Conservation (phyloP, 2,797 vertebrate genomes). For the Helostoma temminkii region DNA sequence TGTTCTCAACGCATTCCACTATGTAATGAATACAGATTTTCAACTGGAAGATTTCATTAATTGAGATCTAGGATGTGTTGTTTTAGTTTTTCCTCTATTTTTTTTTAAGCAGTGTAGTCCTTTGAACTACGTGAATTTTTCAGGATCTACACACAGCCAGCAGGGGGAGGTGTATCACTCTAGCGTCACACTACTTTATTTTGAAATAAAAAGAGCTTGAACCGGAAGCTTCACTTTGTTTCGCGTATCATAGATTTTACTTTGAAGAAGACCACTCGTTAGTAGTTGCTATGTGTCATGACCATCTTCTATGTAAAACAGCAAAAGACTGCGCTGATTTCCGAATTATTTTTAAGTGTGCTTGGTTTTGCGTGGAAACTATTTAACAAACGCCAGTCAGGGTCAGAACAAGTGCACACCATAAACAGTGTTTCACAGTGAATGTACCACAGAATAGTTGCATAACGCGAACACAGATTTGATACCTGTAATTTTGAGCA, state of each 20-base stretch:
- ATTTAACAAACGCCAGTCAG: not conserved
- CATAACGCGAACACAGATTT: accelerated
- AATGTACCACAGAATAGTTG: too few relatives aligned
- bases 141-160: not conserved
- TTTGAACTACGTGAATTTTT: not conserved
- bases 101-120: too few relatives aligned
- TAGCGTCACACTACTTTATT: not conserved
- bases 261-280: not conserved
- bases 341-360: not conserved
- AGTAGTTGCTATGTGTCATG: not conserved
- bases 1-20: too few relatives aligned
- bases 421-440: not conserved
- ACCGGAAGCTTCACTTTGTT: slow-evolving; percentile 49
- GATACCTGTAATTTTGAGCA: not conserved
- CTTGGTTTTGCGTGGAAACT: not conserved
- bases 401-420: not conserved
- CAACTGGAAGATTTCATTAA: too few relatives aligned
- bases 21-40: too few relatives aligned
- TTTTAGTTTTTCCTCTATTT: too few relatives aligned
- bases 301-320: not conserved
- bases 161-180: not conserved
- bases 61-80: too few relatives aligned
- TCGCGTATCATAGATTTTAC: slow-evolving; percentile 41
- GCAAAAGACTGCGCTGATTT: not conserved
- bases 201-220: slow-evolving; percentile 12